Base-by-base conservation (phyloP, 2,888 invertebrate genomes). In the Tachina fera region DNA sequence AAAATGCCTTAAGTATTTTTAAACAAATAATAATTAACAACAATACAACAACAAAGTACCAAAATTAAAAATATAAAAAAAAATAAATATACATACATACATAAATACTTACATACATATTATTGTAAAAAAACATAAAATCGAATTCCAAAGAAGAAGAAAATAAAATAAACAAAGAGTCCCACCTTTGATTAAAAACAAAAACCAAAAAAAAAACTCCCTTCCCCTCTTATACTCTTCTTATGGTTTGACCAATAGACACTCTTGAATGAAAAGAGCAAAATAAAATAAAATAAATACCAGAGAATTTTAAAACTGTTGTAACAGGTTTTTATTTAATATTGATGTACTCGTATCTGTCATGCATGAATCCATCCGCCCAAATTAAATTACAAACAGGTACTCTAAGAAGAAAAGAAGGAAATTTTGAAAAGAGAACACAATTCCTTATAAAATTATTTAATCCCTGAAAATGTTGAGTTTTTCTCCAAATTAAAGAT, bases 1-100 rank as follows among this genome's bases (percentile, higher is more conserved):
- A 83, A 84, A 86, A 88, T 88, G 88, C 88, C 88, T 88, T 88
- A 88, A 87, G 87, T 87, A 87, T 87, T 86, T 87, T 87, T 86
- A 87, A 87, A 85, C 39, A 71, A 84, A 68, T 56, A 56, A 61
- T 68, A 56, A 61, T 68, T 45, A 63, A 70, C n/a, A 80, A 75
- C 1, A 63, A 75, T 6, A 74, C 19, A 43, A 56, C 67, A 78
- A 79, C 83, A 83, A 65, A 72, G 83, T 79, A 79, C 83, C 74
- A 83, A 79, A 77, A 82, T 16, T 9, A 77, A 61, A n/a, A 71
- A 58, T 56, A 53, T 70, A 84, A 63, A 1, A 39, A 68, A 60
- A 67, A 77, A 53, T 13, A 74, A 22, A 68, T 31, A 47, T 41
- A n/a, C 9, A 45, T 5, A 13, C 9, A 76, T 22, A 49, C 51